These are phyloP conservation scores for Disparrhopalites patrizii DNA, from an alignment of 2,888 invertebrate species.

Conservation along the genomic window DNA sequence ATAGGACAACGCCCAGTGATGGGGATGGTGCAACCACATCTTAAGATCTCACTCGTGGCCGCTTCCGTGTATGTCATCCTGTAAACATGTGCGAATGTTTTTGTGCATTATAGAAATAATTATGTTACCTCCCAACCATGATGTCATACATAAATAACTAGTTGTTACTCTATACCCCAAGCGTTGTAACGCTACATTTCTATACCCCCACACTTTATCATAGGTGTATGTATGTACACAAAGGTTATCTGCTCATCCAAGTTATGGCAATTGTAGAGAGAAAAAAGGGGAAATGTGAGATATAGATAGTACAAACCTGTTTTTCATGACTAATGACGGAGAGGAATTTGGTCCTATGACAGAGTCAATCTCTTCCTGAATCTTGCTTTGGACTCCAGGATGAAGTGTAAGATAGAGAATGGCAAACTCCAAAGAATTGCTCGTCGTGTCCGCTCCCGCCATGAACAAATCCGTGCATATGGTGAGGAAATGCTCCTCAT, in stretches of 20 bases:
- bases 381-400: slow-evolving; percentile 15
- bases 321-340: slow-evolving; percentile 1
- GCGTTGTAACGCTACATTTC: too few species aligned
- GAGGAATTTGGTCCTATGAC: slow-evolving; percentile 8
- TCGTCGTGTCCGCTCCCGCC: slow-evolving; percentile 25
- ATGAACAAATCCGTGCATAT: slow-evolving; percentile 17
- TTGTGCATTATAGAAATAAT: background rate
- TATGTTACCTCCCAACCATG: background rate
- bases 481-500: slow-evolving; percentile 18
- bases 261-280: too few species aligned
- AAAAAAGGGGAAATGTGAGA: too few species aligned
- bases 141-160: too few species aligned
- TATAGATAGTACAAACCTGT: background rate
- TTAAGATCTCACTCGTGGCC: slow-evolving; percentile 17
- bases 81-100: too few species aligned
- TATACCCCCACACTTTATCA: too few species aligned
- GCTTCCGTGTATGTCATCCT: slow-evolving; percentile 22
- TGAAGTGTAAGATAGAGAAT: slow-evolving; percentile 8
- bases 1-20: slow-evolving; percentile 15
- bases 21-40: slow-evolving; percentile 21
- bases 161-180: too few species aligned
- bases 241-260: too few species aligned
- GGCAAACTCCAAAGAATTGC: slow-evolving; percentile 23
- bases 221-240: too few species aligned
- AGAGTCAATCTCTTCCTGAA: slow-evolving; percentile 22